Evolutionary conservation across 2,888 invertebrate genomes (phyloP).

Genomic region (Drosophila siamana): DNA sequence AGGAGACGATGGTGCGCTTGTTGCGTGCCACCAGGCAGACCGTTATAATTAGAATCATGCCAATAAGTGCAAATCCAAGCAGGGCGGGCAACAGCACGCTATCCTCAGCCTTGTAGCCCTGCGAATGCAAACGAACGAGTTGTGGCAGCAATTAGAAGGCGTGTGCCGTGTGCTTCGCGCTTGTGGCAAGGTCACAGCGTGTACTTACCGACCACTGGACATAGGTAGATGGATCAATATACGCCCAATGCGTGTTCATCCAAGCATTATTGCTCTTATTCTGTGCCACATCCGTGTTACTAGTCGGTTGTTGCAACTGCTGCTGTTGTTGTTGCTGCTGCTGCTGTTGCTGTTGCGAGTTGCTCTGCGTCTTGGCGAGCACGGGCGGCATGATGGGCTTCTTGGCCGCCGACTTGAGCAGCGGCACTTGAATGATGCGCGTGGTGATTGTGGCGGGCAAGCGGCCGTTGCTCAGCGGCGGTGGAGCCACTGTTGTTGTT

Average conservation of each 20-base stretch:
- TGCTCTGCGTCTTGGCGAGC: conserved; percentile 80
- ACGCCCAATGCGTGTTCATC: conserved; percentile 89
- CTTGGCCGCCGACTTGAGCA: conserved; percentile 86
- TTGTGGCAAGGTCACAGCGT: conserved; percentile 11
- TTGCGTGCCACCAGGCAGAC: conserved; percentile 87
- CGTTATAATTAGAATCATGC: conserved; percentile 86
- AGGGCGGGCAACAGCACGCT: conserved; percentile 87
- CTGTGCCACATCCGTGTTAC: conserved; percentile 50
- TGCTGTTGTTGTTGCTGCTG: conserved; percentile 30
- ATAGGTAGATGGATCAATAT: conserved; percentile 88
- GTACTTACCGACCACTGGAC: conserved; percentile 89
- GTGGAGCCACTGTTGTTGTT: conserved; percentile 28
- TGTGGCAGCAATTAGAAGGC: conserved; percentile 5
- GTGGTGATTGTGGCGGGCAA: conserved; percentile 68
- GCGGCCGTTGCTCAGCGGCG: conserved; percentile 43
- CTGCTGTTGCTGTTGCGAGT: conserved; percentile 45
- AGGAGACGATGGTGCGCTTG: conserved; percentile 83
- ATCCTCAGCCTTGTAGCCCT: conserved; percentile 88
- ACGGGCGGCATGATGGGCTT: conserved; percentile 86
- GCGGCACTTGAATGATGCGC: conserved; percentile 83
- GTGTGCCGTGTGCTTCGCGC: neutral
- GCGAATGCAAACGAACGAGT: conserved; percentile 20
- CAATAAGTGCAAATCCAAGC: conserved; percentile 86
- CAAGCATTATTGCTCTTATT: conserved; percentile 85
- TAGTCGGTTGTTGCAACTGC: conserved; percentile 17